Conservation (phyloP, 2,113 vertebrate species). For the Pterocles burchelli region DNA sequence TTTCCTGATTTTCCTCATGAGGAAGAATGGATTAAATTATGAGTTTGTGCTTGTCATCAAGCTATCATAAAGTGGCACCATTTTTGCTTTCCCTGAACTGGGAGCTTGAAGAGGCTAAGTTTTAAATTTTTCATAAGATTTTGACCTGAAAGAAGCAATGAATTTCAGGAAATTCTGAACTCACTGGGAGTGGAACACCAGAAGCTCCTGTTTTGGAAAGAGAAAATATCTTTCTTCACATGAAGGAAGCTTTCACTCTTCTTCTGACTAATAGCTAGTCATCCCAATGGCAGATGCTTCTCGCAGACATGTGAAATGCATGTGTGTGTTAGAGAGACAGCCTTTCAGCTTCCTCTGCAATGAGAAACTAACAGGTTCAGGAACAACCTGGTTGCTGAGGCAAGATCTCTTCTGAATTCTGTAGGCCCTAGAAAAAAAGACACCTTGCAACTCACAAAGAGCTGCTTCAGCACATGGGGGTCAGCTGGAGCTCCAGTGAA, state of each 20-base stretch:
- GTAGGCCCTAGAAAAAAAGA: background rate
- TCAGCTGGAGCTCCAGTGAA: background rate
- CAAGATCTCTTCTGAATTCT: background rate
- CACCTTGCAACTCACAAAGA: background rate
- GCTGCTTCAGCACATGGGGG: background rate
- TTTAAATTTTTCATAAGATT: background rate
- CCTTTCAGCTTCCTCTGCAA: background rate
- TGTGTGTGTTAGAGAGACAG: background rate
- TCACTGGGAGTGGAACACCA: background rate
- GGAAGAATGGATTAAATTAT: background rate
- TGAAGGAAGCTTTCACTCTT: background rate
- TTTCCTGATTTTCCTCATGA: background rate
- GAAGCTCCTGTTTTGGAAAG: background rate
- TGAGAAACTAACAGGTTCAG: background rate
- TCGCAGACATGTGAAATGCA: background rate
- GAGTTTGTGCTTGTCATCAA: background rate
- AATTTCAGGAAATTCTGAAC: background rate
- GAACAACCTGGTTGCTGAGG: background rate
- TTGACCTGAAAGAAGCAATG: background rate
- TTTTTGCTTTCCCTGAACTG: background rate
- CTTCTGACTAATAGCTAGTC: background rate
- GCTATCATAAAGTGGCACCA: too few relatives aligned
- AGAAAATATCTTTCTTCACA: background rate
- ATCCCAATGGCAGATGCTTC: background rate
- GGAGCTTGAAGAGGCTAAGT: background rate